Evolutionary conservation across 2,797 vertebrate genomes (phyloP), one percentile per base, ranked within the genome.

Genomic region (Paguma larvata): DNA sequence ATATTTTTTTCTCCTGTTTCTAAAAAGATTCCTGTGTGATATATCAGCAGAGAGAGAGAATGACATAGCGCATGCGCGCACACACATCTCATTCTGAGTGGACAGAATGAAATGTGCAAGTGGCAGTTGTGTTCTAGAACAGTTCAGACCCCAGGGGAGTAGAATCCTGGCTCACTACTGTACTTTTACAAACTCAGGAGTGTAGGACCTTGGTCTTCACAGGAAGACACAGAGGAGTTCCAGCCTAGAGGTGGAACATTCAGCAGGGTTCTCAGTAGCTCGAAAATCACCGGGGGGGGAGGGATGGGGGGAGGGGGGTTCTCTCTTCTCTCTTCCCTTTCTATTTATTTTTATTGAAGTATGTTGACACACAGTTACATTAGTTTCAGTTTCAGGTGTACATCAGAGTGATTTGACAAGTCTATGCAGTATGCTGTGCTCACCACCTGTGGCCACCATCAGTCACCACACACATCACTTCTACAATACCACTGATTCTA

Each of bases 241-340:
- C 48, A 44, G 6, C 53, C 53, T 9, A 25, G 3, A 7, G 21
- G 5, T 12, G 30, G 56, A 79, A 23, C 2, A 13, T 41, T 48
- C 7, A 25, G 1, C 1, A 56, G 65, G 12, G 13, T 38, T 56
- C 75, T 32, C 0, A 0, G 13, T 48, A 85, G 38, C 41, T 89
- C 16, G 4, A n/a, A 38, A 19, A 15, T 23, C 48, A 14, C 79
- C 56, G 18, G 32, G 5, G 0, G 0, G 8, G 25, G 19, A 2
- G 0, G 0, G n/a, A n/a, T n/a, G n/a, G 18, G 32, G 5, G 0
- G 0, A 6, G 25, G 19, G 13, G 27, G 25, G 9, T 21, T 32
- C 73, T 77, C 8, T 46, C 41, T 44, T 30, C 41, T 75, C 25
- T 75, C 6, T 44, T 48, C 41, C 27, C 8, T 46, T 18, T 46